Evolutionary conservation across 1,140 invertebrate genomes (phyloP), one percentile per base, ranked within the genome.

Genomic region (Orius insidiosus): DNA sequence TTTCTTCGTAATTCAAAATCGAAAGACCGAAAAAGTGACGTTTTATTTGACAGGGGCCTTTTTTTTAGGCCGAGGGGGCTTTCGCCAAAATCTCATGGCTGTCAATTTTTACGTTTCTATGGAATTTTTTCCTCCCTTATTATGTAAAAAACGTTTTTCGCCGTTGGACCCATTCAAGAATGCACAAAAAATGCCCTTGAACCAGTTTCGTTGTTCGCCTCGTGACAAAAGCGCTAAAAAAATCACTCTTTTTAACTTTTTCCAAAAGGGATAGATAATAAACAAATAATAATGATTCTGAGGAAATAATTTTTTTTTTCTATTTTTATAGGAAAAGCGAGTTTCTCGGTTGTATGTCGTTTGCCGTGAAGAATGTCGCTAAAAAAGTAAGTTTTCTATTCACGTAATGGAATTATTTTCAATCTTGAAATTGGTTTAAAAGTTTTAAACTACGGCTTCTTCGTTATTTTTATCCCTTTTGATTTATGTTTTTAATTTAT

Each of bases 311-410:
- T 33, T 7, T 36, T 18, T 51, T 47, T 54, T 54, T 45, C 51
- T 53, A 46, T n/a, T 60, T 53, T 69, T 69, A 48, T 63, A 75
- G 72, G 61, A 65, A 69, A 57, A 75, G 71, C 59, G 73, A 77
- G 55, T 69, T 76, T 58, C 62, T 76, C 52, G 74, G 74, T 59
- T 77, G 72, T 58, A 75, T 76, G 71, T 75, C 74, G 58, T 71
- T 77, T 59, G 72, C 72, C 47, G 63, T 77, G 48, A 66, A 67
- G 47, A 64, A 75, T 58, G 67, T 71, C 42, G 61, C 72, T 48
- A 70, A 71, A 56, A 73, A 71, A 66, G 71, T 73, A 60, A 69
- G 60, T 46, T 18, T 40, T 10, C n/a, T n/a, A n/a, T n/a, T n/a
- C n/a, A n/a, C 38, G 18, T 34, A 11, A 30, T 31, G 15, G 24